Base-by-base conservation (phyloP, 92 coral and sea anemone genomes). In the Epizoanthus ramosus region DNA sequence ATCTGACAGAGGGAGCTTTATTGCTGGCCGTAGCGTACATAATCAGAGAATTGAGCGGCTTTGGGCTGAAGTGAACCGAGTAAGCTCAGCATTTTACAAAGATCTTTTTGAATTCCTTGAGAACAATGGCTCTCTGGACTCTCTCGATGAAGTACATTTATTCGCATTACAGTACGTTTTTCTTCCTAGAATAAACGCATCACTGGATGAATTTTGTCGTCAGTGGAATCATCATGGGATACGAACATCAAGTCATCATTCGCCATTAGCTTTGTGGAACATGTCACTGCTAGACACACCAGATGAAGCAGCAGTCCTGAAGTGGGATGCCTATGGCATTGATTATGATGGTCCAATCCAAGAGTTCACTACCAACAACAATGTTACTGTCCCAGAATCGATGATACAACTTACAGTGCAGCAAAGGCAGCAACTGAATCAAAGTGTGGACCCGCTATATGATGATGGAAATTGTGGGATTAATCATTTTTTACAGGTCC, bases 211-310 rank as follows among this genome's bases (percentile, higher is more conserved):
- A 79, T 87, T 90, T 52, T 57, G 53, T 72, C 69, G 86, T 9
- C 91, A 89, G 84, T 87, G 88, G 91, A 90, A 90, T 79, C 64
- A 89, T 63, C 93, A 89, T 83, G 86, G 86, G 14, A 58, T 87
- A 6, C 84, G 94, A 52, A 87, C 91, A 17, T 69, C 80, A 5
- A 73, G 80, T 28, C 88, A 83, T 52, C 85, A 87, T 63, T 82
- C 88, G 64, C 90, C 90, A 53, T 61, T 80, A 61, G 79, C 83
- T 65, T 47, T 74, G 35, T 63, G 79, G 79, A 57, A 8, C 39
- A 31, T 57, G 80, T 23, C 72, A 83, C 87, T 53, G 43, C 56
- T 79, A 24, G 45, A 53, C 41, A 57, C 22, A 25, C n/a, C 73
- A 67, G 17, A 61, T 54, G 87, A 33, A 70, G 45, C 87, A 72